Evolutionary conservation across 2,113 vertebrate species (phyloP), one percentile per base, ranked within the genome.

Genomic region (Platysternon megacephalum): DNA sequence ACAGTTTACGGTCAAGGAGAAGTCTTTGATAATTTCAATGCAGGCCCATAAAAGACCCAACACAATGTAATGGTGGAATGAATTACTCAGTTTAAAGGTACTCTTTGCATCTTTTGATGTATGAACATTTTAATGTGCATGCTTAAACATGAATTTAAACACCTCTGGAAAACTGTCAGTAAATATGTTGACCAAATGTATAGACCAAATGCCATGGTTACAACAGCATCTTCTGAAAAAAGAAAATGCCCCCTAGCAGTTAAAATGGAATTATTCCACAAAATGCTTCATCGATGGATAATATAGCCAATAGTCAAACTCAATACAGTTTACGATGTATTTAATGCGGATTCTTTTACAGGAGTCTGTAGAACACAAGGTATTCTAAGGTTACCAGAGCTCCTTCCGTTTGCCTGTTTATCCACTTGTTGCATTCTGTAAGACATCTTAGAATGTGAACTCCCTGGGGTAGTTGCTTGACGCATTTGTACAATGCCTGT

Each of bases 401-500:
- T 19, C 35, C 35, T 39, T 14, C 32, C 8, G 9, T 35, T 68
- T 68, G 14, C 35, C 32, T 68, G 6, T 68, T 68, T 68, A 9
- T 35, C 16, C 16, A 17, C 61, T 68, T 39, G 65, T 72, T 72
- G 65, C 4, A 11, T 72, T 39, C n/a, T 72, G 65, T 39, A 19
- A 72, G 39, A 3, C 9, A 5, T 72, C 35, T 72, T 72, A 72
- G 65, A 72, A 22, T 39, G 35, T n/a, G 65, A 39, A 22, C n/a
- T 22, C 19, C 9, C n/a, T 72, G 65, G 8, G 35, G 8, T n/a
- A 32, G 35, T 68, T 68, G 61, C 61, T 68, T n/a, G 32, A 19
- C 2, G 9, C 65, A 39, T 72, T 39, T n/a, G 8, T 14, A 1
- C 1, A 1, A 14, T 5, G 17, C 8, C 72, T 44, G 19, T 4